Evolutionary conservation across 1,140 invertebrate genomes (phyloP).

Genomic region (Bombus haemorrhoidalis): DNA sequence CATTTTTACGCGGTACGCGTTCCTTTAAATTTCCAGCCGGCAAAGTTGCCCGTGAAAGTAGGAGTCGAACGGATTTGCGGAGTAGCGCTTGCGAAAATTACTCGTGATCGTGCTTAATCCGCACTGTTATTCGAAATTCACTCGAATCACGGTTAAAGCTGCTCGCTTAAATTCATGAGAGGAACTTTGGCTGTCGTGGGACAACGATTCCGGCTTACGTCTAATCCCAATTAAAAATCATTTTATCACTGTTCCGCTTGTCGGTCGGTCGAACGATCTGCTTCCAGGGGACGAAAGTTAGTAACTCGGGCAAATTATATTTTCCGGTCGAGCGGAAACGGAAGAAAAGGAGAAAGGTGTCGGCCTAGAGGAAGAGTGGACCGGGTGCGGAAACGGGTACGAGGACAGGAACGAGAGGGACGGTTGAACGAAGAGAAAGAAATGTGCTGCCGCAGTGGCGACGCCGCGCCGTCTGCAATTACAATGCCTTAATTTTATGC

Average conservation of each 20-base stretch:
- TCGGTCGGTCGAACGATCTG: not conserved
- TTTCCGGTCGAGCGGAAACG: slow-evolving; percentile 55
- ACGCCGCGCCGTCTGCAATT: slow-evolving; percentile 75
- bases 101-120: slow-evolving; percentile 4
- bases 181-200: not conserved
- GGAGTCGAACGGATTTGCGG: not conserved
- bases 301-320: slow-evolving; percentile 74
- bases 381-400: not conserved
- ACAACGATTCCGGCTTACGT: slow-evolving; percentile 2
- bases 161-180: slow-evolving; percentile 15
- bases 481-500: slow-evolving; percentile 82
- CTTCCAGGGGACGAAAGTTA: slow-evolving; percentile 57
- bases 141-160: not conserved
- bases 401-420: slow-evolving; percentile 13
- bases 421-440: slow-evolving; percentile 3
- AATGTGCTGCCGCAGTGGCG: slow-evolving; percentile 67
- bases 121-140: slow-evolving; percentile 20
- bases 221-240: slow-evolving; percentile 55
- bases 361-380: not conserved
- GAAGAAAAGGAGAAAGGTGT: slow-evolving; percentile 26
- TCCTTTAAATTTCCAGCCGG: not conserved
- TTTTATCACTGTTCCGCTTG: slow-evolving; percentile 36
- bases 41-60: not conserved
- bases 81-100: not conserved
- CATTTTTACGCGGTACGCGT: not conserved